phyloP scores from a whole-genome alignment of 2,888 invertebrate species.

The Invenusta paracnida region DNA sequence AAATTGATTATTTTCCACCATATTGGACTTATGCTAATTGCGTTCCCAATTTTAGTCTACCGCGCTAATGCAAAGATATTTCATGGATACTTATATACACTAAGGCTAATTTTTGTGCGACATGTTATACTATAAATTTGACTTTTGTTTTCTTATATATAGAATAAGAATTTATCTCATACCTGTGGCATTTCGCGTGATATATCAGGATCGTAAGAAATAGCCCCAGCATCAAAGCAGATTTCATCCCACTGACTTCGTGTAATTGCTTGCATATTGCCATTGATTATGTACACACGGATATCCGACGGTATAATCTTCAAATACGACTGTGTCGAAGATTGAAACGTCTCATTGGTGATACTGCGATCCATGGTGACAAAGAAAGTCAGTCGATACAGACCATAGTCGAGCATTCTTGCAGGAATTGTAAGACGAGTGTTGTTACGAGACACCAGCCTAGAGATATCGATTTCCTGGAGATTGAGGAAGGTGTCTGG shows the following conservation, averaged over 20 bases:
- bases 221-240: slow-evolving; percentile 51
- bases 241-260: slow-evolving; percentile 51
- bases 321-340: slow-evolving; percentile 50
- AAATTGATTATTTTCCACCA: too few species aligned
- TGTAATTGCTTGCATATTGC: slow-evolving; percentile 51
- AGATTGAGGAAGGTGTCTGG: neutral
- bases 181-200: neutral
- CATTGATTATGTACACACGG: slow-evolving; percentile 52
- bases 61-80: too few species aligned
- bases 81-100: too few species aligned
- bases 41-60: too few species aligned
- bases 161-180: too few species aligned
- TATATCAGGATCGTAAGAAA: slow-evolving; percentile 59
- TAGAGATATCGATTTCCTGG: slow-evolving; percentile 2
- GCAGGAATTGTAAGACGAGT: slow-evolving; percentile 50
- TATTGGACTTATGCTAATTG: too few species aligned
- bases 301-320: slow-evolving; percentile 53
- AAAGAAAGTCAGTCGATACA: slow-evolving; percentile 55
- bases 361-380: slow-evolving; percentile 51
- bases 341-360: slow-evolving; percentile 45
- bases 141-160: too few species aligned
- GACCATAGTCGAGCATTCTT: slow-evolving; percentile 52
- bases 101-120: too few species aligned
- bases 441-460: slow-evolving; percentile 41
- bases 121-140: too few species aligned